These are phyloP conservation scores for Morpho deidamia DNA, from an alignment of 2,888 invertebrate genomes.

Conservation along the genomic window DNA sequence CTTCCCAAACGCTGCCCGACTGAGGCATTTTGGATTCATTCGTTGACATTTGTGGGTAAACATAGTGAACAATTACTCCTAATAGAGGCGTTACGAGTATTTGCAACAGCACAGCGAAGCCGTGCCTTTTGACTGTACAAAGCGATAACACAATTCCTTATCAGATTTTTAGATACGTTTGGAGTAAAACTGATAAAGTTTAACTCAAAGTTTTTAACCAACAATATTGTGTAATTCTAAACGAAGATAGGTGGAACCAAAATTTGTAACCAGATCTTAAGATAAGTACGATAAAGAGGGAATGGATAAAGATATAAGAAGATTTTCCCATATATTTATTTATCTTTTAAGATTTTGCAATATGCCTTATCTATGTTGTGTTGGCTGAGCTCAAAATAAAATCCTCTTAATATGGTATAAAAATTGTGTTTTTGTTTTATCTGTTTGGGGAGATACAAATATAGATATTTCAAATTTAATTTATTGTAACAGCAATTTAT, in stretches of 20 bases:
- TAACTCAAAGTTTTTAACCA: slow-evolving; percentile 6
- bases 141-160: slow-evolving; percentile 47
- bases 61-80: neutral
- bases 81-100: neutral
- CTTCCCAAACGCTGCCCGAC: too few species aligned
- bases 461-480: too few species aligned
- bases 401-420: too few species aligned
- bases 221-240: neutral
- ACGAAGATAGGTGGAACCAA: neutral
- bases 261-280: neutral
- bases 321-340: too few species aligned
- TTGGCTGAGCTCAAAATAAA: too few species aligned
- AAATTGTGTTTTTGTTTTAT: too few species aligned
- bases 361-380: too few species aligned
- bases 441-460: too few species aligned
- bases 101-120: slow-evolving; percentile 14
- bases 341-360: too few species aligned
- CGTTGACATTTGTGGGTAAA: neutral
- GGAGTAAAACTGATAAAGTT: slow-evolving; percentile 15
- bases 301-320: neutral
- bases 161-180: slow-evolving; percentile 25
- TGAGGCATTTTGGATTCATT: too few species aligned
- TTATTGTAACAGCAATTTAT: too few species aligned
- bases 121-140: slow-evolving; percentile 25
- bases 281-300: neutral